Conservation (phyloP, 2,797 vertebrate genomes). For the Spheniscus humboldti region DNA sequence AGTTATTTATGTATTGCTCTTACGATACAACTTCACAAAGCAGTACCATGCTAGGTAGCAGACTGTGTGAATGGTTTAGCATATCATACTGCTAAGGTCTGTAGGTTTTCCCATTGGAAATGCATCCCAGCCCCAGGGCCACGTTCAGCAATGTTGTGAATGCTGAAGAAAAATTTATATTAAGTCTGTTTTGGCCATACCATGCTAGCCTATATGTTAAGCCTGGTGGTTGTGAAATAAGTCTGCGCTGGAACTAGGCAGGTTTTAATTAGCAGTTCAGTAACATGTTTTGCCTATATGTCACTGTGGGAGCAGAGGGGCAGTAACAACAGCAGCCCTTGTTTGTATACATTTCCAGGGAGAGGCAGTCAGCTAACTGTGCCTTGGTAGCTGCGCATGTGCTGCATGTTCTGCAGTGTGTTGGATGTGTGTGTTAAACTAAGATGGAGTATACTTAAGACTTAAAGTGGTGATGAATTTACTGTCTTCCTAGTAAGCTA, state of each 20-base stretch:
- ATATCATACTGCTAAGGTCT: not conserved
- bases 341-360: not conserved
- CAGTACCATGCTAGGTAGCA: not conserved
- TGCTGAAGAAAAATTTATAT: not conserved
- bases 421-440: not conserved
- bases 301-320: not conserved
- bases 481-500: not conserved
- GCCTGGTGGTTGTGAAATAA: not conserved
- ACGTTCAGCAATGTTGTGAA: not conserved
- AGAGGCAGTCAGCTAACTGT: not conserved
- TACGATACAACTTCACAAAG: fast-evolving
- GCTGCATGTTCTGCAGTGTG: not conserved
- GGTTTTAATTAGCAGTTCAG: not conserved
- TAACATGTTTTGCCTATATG: fast-evolving
- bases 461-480: not conserved
- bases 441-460: not conserved
- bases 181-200: not conserved
- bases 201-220: not conserved
- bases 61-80: not conserved
- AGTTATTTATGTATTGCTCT: not conserved
- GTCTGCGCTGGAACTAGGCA: not conserved
- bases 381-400: not conserved
- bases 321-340: not conserved
- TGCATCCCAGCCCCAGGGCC: not conserved
- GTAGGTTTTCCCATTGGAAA: not conserved